Evolutionary conservation across 2,888 invertebrate species (phyloP).

Genomic region (Achlya flavicornis): DNA sequence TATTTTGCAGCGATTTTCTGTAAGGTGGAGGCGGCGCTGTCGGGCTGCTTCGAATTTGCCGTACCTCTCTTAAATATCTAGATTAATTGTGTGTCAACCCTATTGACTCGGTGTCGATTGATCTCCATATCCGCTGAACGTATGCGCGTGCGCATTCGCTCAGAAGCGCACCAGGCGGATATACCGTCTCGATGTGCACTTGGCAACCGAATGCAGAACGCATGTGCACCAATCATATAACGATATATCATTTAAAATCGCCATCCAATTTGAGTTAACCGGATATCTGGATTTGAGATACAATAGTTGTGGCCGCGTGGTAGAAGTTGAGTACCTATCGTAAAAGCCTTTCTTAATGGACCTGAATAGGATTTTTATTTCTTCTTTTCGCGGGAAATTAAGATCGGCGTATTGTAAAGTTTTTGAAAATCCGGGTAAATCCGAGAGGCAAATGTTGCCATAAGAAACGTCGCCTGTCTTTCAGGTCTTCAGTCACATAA

Average conservation of each 20-base stretch:
- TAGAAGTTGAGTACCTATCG: too few species aligned
- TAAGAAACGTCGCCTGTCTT: too few species aligned
- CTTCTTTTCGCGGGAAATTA: too few species aligned
- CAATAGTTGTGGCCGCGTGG: background rate
- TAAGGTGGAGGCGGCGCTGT: too few species aligned
- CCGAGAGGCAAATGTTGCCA: too few species aligned
- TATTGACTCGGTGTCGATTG: conserved; percentile 17
- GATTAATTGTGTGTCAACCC: background rate
- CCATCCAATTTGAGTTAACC: background rate
- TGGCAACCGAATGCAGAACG: conserved; percentile 1
- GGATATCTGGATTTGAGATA: background rate
- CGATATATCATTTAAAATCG: background rate
- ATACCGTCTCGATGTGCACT: conserved; percentile 33
- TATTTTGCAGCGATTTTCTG: too few species aligned
- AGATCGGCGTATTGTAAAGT: too few species aligned
- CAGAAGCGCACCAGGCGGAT: conserved; percentile 33
- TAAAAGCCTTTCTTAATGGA: too few species aligned
- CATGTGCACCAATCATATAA: background rate
- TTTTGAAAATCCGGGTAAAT: too few species aligned
- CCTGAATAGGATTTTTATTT: too few species aligned
- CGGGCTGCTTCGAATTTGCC: too few species aligned
- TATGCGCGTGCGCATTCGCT: conserved; percentile 28
- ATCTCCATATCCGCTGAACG: conserved; percentile 22
- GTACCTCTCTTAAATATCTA: background rate
- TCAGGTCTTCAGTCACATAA: too few species aligned